These are phyloP conservation scores for Festucalex cinctus DNA, from an alignment of 2,113 vertebrate genomes.

Conservation along the genomic window DNA sequence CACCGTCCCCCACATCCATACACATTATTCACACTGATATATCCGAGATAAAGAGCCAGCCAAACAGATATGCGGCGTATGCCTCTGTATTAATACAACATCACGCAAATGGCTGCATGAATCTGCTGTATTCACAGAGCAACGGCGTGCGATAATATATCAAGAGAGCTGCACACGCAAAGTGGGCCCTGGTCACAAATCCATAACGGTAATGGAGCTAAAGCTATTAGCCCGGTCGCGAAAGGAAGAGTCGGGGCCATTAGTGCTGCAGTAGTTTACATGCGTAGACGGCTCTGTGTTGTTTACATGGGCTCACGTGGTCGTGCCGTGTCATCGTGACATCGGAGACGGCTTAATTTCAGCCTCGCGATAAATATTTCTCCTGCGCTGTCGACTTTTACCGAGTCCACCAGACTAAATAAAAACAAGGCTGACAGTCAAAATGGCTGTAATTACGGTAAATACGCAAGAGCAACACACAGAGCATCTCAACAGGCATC, in stretches of 20 bases:
- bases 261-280: conserved; percentile 13
- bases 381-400: not conserved
- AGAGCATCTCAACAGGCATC: not conserved
- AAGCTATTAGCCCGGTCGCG: conserved; percentile 34
- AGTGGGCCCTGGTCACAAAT: conserved; percentile 37
- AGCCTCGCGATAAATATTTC: not conserved
- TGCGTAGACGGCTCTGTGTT: not conserved
- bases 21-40: conserved; percentile 58
- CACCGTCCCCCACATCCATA: conserved; percentile 12
- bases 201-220: conserved; percentile 40
- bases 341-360: not conserved
- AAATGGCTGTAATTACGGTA: not conserved
- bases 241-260: conserved; percentile 39
- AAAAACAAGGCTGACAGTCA: not conserved
- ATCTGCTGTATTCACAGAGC: conserved; percentile 21
- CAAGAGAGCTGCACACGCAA: conserved; percentile 25
- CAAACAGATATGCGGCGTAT: conserved; percentile 37
- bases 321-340: not conserved
- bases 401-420: not conserved
- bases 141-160: conserved; percentile 15
- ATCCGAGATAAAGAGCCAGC: conserved; percentile 51
- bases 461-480: not conserved
- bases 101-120: conserved; percentile 24
- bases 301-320: not conserved
- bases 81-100: conserved; percentile 41